Base-by-base conservation (phyloP, 2,113 vertebrate genomes). In the Malurus alboscapulatus region DNA sequence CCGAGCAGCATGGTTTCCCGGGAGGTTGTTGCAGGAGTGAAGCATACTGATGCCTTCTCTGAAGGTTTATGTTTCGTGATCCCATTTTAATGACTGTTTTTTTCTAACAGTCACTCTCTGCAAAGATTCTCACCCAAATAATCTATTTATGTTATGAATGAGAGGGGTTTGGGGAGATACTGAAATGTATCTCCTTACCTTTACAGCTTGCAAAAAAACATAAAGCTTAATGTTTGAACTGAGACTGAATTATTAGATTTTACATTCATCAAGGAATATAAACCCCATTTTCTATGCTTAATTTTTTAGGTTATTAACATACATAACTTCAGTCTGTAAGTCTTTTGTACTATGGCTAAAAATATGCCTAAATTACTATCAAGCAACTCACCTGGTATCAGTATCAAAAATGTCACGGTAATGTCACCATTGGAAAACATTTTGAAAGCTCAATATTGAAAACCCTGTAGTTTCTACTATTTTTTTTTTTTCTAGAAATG, bases 391-490 rank as follows among this genome's bases (percentile, higher is more conserved):
- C 14, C 19, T 61, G 69, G 7, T 77, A 53, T 26, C 4, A 17
- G 27, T 25, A 18, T 59, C 34, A 79, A 77, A 82, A 73, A 55
- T 59, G 10, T 51, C 26, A 48, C 25, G 45, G 20, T 53, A 36
- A 72, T 13, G 18, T 79, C 45, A 59, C 32, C 25, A 75, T 2
- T 72, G 19, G 12, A 90, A 91, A 92, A 72, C 9, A 20, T 59
- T 73, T 91, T 79, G 44, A 90, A 94, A 77, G 26, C 3, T 66
- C 38, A 30, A 0, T 67, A 47, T 27, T 44, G 20, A 59, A 90
- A 90, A 36, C 12, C 9, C 0, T 0, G 1, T 15, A 50, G 51
- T 48, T 87, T 63, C n/a, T 14, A 4, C 3, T 7, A 3, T 3
- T 6, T 21, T 24, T 29, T 45, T 15, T 18, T 10, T 3, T 2